These are phyloP conservation scores for Hydriomena furcata DNA, from an alignment of 2,888 invertebrate species.

Conservation along the genomic window DNA sequence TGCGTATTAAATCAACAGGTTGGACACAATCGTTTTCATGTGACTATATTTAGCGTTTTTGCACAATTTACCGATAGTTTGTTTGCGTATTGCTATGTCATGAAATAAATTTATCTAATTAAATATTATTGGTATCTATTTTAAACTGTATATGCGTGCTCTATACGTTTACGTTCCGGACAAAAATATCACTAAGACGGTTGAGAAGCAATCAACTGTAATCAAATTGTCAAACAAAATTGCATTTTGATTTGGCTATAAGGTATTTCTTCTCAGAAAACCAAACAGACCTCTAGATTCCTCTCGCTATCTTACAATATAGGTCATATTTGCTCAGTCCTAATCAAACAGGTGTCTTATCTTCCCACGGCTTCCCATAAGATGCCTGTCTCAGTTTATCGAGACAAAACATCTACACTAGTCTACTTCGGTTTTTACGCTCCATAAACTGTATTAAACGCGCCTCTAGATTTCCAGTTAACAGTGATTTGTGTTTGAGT, in stretches of 20 bases:
- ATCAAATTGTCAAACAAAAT: slow-evolving; percentile 5
- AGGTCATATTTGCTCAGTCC: slow-evolving; percentile 28
- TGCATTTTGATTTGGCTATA: not conserved
- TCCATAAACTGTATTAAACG: slow-evolving; percentile 23
- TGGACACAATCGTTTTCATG: slow-evolving; percentile 25
- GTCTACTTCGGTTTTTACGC: slow-evolving; percentile 24
- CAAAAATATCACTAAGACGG: not conserved
- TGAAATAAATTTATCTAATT: too few species aligned
- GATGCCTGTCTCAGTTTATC: slow-evolving; percentile 30
- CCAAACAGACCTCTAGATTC: not conserved
- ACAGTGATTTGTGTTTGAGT: slow-evolving; percentile 17
- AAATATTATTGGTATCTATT: too few species aligned
- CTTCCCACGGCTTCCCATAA: slow-evolving; percentile 27
- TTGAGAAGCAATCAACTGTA: not conserved
- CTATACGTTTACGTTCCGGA: not conserved
- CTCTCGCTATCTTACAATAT: slow-evolving; percentile 17
- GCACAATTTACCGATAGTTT: too few species aligned
- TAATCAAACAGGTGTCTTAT: slow-evolving; percentile 31
- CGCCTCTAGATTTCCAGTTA: slow-evolving; percentile 13
- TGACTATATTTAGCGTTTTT: slow-evolving; percentile 7
- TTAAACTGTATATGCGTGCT: too few species aligned
- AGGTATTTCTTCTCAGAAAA: not conserved
- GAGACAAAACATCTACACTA: slow-evolving; percentile 11
- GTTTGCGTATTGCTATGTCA: too few species aligned
- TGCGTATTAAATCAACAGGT: slow-evolving; percentile 41